Conservation (phyloP, 1,140 invertebrate species). For the Trichonephila clavata region DNA sequence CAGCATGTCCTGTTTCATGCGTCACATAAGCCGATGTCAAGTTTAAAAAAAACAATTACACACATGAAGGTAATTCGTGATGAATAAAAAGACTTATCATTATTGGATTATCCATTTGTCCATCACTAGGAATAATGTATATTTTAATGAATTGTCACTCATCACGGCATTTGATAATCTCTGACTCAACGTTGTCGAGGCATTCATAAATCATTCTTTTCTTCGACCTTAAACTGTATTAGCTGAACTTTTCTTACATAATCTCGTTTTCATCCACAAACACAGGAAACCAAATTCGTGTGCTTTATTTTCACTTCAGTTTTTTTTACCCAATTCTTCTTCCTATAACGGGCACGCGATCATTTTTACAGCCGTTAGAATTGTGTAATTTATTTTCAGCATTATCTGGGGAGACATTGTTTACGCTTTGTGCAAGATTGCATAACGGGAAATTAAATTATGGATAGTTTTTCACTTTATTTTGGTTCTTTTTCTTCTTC, state of each 20-base stretch:
- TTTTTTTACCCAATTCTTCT: no score
- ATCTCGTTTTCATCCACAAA: background rate
- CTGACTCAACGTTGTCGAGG: background rate
- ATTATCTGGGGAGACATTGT: background rate
- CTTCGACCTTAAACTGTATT: background rate
- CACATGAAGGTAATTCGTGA: no score
- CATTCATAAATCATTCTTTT: background rate
- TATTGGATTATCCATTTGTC: background rate
- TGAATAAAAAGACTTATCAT: background rate
- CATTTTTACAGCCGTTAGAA: background rate
- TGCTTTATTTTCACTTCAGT: background rate
- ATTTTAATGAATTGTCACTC: conserved; percentile 1
- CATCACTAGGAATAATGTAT: background rate
- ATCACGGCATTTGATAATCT: background rate
- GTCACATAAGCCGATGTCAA: no score
- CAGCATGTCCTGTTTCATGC: no score
- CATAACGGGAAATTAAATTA: background rate
- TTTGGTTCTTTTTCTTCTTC: no score
- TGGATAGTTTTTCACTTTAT: background rate
- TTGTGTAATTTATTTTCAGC: background rate
- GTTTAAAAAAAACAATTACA: no score
- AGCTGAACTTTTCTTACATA: background rate
- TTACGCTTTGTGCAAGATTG: conserved; percentile 19
- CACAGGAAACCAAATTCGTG: background rate
- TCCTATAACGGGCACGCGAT: background rate